Conservation (phyloP, 1,140 invertebrate species). For the Caenorhabditis tropicalis region DNA sequence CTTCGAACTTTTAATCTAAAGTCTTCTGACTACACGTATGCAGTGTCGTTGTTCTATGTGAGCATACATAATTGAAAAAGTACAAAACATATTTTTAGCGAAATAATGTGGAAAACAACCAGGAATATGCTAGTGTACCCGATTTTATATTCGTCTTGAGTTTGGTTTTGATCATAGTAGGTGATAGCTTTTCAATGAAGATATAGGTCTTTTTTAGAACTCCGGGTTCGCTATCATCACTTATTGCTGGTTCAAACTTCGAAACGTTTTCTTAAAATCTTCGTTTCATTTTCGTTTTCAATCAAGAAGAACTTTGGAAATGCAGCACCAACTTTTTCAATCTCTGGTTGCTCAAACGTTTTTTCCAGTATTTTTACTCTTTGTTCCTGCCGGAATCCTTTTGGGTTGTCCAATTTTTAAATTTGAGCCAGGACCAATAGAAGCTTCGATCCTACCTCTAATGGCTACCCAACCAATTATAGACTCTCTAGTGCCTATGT, state of each 20-base stretch:
- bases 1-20: background rate
- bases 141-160: background rate
- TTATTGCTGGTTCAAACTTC: background rate
- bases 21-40: background rate
- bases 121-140: background rate
- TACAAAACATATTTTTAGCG: background rate
- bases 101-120: background rate
- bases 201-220: background rate
- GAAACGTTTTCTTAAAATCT: background rate
- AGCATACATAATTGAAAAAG: background rate
- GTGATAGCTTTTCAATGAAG: background rate
- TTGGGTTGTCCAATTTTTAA: background rate
- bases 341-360: background rate
- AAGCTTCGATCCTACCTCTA: background rate
- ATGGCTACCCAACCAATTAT: background rate
- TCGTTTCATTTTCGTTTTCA: background rate
- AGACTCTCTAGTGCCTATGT: constrained; percentile 1
- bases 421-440: background rate
- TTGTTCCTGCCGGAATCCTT: background rate
- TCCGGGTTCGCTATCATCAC: background rate
- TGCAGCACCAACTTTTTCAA: background rate
- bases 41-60: background rate
- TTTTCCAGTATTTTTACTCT: background rate
- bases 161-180: background rate
- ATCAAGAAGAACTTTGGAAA: background rate